These are phyloP conservation scores for Melanerpes formicivorus DNA, from an alignment of 2,113 vertebrate species.

Conservation along the genomic window DNA sequence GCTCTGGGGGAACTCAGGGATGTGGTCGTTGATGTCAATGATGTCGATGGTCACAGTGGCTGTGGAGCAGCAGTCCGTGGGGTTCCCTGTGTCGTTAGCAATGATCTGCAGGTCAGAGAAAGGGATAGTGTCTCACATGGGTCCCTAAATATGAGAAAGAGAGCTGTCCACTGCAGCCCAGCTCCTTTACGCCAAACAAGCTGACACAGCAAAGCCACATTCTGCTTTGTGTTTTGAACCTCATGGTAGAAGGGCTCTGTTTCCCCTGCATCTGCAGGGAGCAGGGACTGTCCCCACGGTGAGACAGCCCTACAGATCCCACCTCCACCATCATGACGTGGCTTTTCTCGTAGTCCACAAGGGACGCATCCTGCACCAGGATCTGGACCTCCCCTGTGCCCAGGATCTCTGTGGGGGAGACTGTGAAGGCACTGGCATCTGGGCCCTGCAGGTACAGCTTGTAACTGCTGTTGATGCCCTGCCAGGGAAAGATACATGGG, in stretches of 20 bases:
- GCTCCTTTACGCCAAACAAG: not conserved
- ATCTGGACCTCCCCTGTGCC: slow-evolving; percentile 78
- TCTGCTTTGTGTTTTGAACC: not conserved
- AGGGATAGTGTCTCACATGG: not conserved
- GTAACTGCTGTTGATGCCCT: slow-evolving; percentile 80
- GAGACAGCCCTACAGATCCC: not conserved
- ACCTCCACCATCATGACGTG: slow-evolving; percentile 82
- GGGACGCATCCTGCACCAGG: slow-evolving; percentile 64
- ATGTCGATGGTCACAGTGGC: slow-evolving; percentile 85
- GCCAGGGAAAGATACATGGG: not conserved
- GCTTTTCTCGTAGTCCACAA: slow-evolving; percentile 86
- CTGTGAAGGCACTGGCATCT: slow-evolving; percentile 75
- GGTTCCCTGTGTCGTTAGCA: slow-evolving; percentile 76
- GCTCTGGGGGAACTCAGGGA: slow-evolving; percentile 77
- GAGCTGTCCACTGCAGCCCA: not conserved
- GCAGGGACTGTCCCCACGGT: not conserved
- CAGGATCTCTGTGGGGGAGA: slow-evolving; percentile 67
- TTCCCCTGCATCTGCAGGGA: not conserved
- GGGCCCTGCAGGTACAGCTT: slow-evolving; percentile 75
- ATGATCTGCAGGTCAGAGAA: slow-evolving; percentile 78
- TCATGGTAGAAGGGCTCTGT: not conserved
- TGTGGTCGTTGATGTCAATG: slow-evolving; percentile 88
- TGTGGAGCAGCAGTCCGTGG: slow-evolving; percentile 49
- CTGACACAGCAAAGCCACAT: not conserved
- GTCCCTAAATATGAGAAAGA: not conserved